A percentile compares a stretch with the other conserved stretches of the same genome.
Evolutionary conservation across 2,888 invertebrate species (phyloP).

Genomic region (Cantharis flavilabris): DNA sequence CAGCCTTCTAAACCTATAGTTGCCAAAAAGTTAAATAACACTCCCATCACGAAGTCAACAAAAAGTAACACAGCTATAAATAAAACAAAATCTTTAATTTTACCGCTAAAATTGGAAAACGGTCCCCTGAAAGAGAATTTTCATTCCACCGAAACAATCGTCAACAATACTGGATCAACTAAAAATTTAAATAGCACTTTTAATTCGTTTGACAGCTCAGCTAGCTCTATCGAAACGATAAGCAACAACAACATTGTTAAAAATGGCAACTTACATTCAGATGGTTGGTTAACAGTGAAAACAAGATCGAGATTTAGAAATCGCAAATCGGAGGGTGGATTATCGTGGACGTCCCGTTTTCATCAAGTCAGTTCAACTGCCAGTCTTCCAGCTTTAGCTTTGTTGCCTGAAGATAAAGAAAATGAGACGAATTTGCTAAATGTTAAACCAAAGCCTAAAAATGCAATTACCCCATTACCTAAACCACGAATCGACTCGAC

Average conservation of each 20-base stretch:
- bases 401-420: constrained; percentile 50
- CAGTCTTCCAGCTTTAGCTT: constrained; percentile 74
- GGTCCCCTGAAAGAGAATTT: constrained; percentile 32
- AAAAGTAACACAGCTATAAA: neutral
- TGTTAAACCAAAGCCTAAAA: constrained; percentile 32
- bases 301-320: constrained; percentile 66
- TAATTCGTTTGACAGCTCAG: constrained; percentile 51
- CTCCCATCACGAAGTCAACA: neutral
- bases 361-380: constrained; percentile 83
- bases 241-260: constrained; percentile 60
- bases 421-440: constrained; percentile 6
- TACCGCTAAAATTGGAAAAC: constrained; percentile 34
- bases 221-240: constrained; percentile 64
- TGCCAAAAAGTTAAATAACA: neutral
- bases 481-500: neutral
- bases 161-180: constrained; percentile 45
- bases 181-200: constrained; percentile 42
- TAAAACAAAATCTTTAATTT: constrained; percentile 4
- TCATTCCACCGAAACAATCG: constrained; percentile 52
- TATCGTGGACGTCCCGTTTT: constrained; percentile 72
- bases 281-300: constrained; percentile 91
- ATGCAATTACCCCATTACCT: constrained; percentile 35
- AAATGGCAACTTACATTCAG: constrained; percentile 48
- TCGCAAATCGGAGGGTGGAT: constrained; percentile 55
- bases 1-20: constrained; percentile 12